Evolutionary conservation across 1,140 invertebrate species (phyloP).

Genomic region (Drosophila saltans): DNA sequence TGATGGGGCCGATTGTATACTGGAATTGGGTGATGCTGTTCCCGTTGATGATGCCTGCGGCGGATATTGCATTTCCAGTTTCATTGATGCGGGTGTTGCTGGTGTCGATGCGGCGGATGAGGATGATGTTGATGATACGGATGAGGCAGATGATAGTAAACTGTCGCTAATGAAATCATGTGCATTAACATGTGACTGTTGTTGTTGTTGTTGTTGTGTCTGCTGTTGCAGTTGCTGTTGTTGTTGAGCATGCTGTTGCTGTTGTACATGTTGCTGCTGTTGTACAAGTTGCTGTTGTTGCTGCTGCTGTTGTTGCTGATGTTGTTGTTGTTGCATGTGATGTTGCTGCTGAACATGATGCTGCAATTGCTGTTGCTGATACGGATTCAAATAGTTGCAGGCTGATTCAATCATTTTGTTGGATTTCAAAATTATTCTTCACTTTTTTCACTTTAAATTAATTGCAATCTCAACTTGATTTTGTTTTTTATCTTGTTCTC

Average conservation of each 20-base stretch:
- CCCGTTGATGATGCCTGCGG: conserved; percentile 79
- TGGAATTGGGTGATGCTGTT: conserved; percentile 78
- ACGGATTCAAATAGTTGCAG: conserved; percentile 81
- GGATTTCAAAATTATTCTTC: conserved; percentile 24
- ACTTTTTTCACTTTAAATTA: conserved; percentile 2
- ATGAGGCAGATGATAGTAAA: conserved; percentile 39
- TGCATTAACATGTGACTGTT: conserved; percentile 22
- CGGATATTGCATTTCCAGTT: conserved; percentile 81
- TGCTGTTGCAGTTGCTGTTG: conserved; percentile 31
- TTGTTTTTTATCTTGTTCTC: conserved; percentile 16
- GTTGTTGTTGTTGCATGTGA: conserved; percentile 40
- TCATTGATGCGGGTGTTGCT: conserved; percentile 56
- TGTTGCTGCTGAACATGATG: conserved; percentile 44
- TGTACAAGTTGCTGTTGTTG: conserved; percentile 39
- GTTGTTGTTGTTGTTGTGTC: conserved; percentile 32
- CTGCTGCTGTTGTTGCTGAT: conserved; percentile 32
- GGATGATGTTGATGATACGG: conserved; percentile 30
- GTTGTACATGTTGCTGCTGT: conserved; percentile 42
- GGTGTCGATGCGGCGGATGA: conserved; percentile 28
- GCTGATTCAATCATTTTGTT: conserved; percentile 79
- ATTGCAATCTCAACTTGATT: neutral
- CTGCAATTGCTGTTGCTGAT: conserved; percentile 50
- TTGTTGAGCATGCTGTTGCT: conserved; percentile 28
- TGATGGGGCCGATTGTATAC: conserved; percentile 73
- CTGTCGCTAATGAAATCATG: conserved; percentile 51